Evolutionary conservation across 2,888 invertebrate genomes (phyloP), one percentile per base, ranked within the genome.

Genomic region (Mantis religiosa): DNA sequence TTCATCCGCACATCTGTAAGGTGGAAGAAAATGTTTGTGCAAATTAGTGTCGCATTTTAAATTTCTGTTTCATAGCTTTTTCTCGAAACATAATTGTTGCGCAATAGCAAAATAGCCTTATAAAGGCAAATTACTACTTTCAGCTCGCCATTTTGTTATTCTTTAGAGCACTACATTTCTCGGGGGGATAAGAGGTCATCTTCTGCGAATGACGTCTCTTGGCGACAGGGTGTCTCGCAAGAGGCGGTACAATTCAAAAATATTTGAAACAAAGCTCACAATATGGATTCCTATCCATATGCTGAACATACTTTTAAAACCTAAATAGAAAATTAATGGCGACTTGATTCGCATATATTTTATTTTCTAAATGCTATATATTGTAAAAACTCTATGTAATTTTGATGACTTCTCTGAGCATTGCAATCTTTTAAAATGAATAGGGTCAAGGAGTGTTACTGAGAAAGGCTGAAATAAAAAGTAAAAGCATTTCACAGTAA

Each of bases 1-100:
- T 88, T 82, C 84, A 41, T 88, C 82, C 88, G 88, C 88, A 28
- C 88, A 88, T 85, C 84, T 88, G 88, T 88, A 71, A 82, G 82
- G 82, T 87, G 82, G 28, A 87, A 82, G 41, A 87, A 71, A 71
- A 71, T 71, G 6, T 71, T 71, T 25, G 15, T 20, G 54, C 54
- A 71, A 71, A 25, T 20, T 20, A 71, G 4, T 20, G 54, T 71
- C 25, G 4, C 0, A 0, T 3, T 71, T 71, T 20, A 71, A 71
- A 71, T 25, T 20, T 6, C 4, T 6, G 15, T 71, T 71, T 71
- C 54, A 71, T 71, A 3, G 54, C 3, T 20, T 71, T 6, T 71
- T 71, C 20, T 2, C 20, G 4, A 20, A 3, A 20, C 3, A 6
- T 4, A 71, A 20, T 71, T 71, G 1, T 6, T 71, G 54, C 4